A percentile compares a stretch with the other conserved stretches of the same genome.
Evolutionary conservation across 1,140 invertebrate species (phyloP).

Genomic region (Conus betulinus): DNA sequence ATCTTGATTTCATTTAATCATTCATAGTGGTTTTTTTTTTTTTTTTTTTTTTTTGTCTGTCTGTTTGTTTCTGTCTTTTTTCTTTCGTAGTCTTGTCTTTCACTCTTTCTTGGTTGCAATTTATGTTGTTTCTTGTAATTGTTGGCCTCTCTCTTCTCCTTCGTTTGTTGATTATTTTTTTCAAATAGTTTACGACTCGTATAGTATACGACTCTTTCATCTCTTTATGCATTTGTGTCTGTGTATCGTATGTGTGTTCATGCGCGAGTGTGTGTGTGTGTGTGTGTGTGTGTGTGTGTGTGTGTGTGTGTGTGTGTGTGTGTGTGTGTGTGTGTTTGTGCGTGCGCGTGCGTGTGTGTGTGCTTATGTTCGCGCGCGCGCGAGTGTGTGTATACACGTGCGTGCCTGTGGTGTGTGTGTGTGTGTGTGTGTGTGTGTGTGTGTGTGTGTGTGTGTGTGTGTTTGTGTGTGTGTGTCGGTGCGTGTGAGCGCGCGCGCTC

Average conservation of each 20-base stretch:
- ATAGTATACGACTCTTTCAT: too few species aligned
- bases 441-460: background rate
- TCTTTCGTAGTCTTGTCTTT: too few species aligned
- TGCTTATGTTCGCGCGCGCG: background rate
- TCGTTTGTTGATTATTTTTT: background rate
- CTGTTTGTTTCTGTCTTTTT: too few species aligned
- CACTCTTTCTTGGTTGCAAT: background rate
- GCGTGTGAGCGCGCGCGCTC: background rate
- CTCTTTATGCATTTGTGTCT: too few species aligned
- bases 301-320: background rate
- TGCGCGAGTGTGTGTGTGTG: background rate
- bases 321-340: background rate
- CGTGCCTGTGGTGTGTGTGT: background rate
- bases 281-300: background rate
- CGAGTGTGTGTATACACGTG: slow-evolving; percentile 3
- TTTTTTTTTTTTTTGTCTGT: too few species aligned
- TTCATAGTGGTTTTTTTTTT: background rate
- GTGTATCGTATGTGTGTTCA: background rate
- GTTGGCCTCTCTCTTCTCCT: background rate
- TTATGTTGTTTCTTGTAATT: background rate
- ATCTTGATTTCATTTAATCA: background rate
- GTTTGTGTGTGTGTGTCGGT: too few species aligned
- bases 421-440: slow-evolving; percentile 12
- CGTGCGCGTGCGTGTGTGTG: background rate
- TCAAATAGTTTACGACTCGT: background rate